Base-by-base conservation (phyloP, 1,140 invertebrate species). In the Argopecten irradians region DNA sequence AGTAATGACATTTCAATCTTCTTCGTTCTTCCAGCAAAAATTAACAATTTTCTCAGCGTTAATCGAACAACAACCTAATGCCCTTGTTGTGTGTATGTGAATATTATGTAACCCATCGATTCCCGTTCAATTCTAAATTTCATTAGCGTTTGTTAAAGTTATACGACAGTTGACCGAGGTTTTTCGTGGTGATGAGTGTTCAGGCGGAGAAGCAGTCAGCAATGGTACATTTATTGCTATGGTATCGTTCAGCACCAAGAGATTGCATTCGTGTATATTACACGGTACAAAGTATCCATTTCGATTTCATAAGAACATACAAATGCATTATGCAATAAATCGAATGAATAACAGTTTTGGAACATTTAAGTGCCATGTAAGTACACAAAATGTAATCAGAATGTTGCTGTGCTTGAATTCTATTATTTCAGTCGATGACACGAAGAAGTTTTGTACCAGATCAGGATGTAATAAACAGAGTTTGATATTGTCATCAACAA, bases 1-100 rank as follows among this genome's bases (percentile, higher is more conserved):
- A 71, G 55, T 71, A 71, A 71, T 71, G 55, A 71, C 55, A 71
- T 71, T 71, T 71, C 55, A 71, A 71, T 71, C 55, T 71, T 71
- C 55, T 71, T 71, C 55, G 55, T 11, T 71, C 3, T 71, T 71
- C n/a, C n/a, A n/a, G 55, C 55, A 71, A 71, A 71, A 71, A 71
- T 28, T 71, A 71, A 71, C 55, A 71, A 71, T 71, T 71, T 71
- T 28, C 22, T 11, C 55, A n/a, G 28, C 55, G 55, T 71, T 71
- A 71, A 71, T 71, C 55, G 55, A 71, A 71, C 55, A 71, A 71
- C 55, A 71, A 28, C 55, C 55, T n/a, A 71, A 28, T 71, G 55
- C 14, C 55, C 55, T 71, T 71, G 28, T 71, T 71, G 55, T 71
- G 55, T 71, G 55, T 71, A 28, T 71, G 28, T 8, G 55, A n/a